Percentiles rank a stretch among this genome's conserved stretches.
These are phyloP conservation scores for Spheniscus humboldti DNA, from an alignment of 2,797 vertebrate genomes.

Conservation along the genomic window DNA sequence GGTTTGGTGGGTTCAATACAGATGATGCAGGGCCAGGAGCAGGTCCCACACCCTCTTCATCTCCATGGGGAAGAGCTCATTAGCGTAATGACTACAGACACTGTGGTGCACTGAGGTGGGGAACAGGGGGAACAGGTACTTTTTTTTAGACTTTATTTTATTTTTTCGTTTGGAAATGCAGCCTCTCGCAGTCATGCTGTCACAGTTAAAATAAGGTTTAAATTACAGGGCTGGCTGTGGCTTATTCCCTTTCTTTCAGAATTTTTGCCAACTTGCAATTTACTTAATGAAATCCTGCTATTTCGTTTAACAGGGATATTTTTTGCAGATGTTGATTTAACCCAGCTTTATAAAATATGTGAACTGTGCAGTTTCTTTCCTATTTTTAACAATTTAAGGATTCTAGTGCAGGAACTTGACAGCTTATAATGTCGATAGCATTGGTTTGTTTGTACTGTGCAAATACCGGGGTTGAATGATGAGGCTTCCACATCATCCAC, in stretches of 20 bases:
- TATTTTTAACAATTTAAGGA: constrained; percentile 77
- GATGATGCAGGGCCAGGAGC: constrained; percentile 25
- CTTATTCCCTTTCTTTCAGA: constrained; percentile 95
- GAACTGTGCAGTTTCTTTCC: constrained; percentile 78
- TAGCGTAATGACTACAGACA: constrained; percentile 64
- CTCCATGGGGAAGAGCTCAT: constrained; percentile 53
- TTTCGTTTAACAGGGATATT: constrained; percentile 94
- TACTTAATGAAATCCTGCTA: constrained; percentile 99
- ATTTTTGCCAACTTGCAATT: constrained; percentile 98
- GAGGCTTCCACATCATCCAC: background rate
- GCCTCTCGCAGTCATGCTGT: constrained; percentile 81
- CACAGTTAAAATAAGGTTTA: constrained; percentile 97
- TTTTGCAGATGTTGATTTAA: constrained; percentile 95
- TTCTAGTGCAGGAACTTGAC: constrained; percentile 27
- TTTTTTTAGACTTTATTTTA: constrained; percentile 58
- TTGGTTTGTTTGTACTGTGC: background rate
- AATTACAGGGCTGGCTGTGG: constrained; percentile 96
- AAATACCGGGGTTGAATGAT: background rate
- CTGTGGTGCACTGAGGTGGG: constrained; percentile 41
- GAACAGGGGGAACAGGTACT: constrained; percentile 21
- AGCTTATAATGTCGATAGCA: background rate
- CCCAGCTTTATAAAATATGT: constrained; percentile 87
- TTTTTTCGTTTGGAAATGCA: constrained; percentile 66
- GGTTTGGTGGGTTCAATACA: background rate
- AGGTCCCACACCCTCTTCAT: background rate